Percentiles rank a stretch among this genome's conserved stretches.
These are phyloP conservation scores for Cynocephalus volans DNA, from an alignment of 2,113 vertebrate genomes.

Conservation along the genomic window DNA sequence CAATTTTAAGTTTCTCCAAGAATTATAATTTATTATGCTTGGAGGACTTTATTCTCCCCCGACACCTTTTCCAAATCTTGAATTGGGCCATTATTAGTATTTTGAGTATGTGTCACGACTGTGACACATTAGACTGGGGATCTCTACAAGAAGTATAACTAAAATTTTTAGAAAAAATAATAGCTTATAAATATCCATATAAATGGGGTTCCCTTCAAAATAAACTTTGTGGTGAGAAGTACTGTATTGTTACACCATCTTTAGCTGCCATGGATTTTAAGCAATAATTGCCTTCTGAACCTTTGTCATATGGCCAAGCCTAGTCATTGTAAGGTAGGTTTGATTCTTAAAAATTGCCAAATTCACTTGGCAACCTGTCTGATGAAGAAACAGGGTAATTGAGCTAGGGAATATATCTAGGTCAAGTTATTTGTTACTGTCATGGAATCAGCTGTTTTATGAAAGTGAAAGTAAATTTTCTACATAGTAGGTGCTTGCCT, in stretches of 20 bases:
- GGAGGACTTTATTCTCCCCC: not conserved
- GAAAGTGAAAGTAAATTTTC: constrained; percentile 46
- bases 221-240: not conserved
- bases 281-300: not conserved
- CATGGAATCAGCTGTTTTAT: constrained; percentile 40
- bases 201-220: not conserved
- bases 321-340: not conserved
- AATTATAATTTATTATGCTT: not conserved
- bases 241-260: not conserved
- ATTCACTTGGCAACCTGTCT: not conserved
- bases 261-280: constrained; percentile 12
- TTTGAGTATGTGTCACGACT: constrained; percentile 11
- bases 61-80: constrained; percentile 33
- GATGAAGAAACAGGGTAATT: constrained; percentile 6
- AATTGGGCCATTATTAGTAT: not conserved
- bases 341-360: constrained; percentile 11
- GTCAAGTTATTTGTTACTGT: constrained; percentile 15
- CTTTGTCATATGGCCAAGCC: not conserved
- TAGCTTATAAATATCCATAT: not conserved
- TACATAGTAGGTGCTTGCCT: not conserved
- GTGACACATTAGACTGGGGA: not conserved
- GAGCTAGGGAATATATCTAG: not conserved
- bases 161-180: constrained; percentile 12
- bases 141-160: not conserved
- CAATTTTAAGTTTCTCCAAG: constrained; percentile 19